These are phyloP conservation scores for Hippocampus comes DNA, from an alignment of 2,113 vertebrate species.

Conservation along the genomic window DNA sequence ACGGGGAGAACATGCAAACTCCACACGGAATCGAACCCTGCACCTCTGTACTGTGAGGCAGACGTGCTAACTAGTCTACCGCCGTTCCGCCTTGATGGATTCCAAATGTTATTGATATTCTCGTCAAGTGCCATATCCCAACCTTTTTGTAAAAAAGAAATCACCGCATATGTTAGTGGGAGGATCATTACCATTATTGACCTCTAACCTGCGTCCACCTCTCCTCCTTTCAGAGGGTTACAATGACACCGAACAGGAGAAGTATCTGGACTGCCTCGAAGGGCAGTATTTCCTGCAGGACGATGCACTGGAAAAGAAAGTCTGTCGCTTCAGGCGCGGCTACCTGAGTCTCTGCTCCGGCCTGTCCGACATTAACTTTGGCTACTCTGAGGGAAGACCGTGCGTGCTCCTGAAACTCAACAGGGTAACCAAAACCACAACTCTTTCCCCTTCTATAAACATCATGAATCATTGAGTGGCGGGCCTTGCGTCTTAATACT, in stretches of 20 bases:
- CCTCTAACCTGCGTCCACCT: background rate
- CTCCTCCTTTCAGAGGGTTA: conserved; percentile 56
- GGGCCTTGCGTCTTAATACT: too few species aligned
- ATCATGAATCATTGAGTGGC: background rate
- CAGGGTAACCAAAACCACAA: conserved; percentile 73
- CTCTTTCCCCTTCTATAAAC: background rate
- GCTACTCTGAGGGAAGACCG: conserved; percentile 83
- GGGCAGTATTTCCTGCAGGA: conserved; percentile 76
- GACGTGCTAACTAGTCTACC: too few species aligned
- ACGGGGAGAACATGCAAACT: too few species aligned
- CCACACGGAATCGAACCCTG: too few species aligned
- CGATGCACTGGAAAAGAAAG: conserved; percentile 61
- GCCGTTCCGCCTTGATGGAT: background rate
- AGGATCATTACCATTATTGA: background rate
- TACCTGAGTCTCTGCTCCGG: conserved; percentile 82
- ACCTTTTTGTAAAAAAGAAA: background rate
- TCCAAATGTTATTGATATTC: background rate
- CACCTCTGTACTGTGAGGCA: too few species aligned
- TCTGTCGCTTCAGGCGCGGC: conserved; percentile 80
- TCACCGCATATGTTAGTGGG: too few species aligned
- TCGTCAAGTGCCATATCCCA: background rate
- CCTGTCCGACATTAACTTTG: conserved; percentile 76
- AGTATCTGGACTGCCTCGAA: conserved; percentile 69
- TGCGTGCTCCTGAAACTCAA: conserved; percentile 95
- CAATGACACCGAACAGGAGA: conserved; percentile 77